Base-by-base conservation (phyloP, 2,797 vertebrate genomes). In the Heteromormyrus szaboi region DNA sequence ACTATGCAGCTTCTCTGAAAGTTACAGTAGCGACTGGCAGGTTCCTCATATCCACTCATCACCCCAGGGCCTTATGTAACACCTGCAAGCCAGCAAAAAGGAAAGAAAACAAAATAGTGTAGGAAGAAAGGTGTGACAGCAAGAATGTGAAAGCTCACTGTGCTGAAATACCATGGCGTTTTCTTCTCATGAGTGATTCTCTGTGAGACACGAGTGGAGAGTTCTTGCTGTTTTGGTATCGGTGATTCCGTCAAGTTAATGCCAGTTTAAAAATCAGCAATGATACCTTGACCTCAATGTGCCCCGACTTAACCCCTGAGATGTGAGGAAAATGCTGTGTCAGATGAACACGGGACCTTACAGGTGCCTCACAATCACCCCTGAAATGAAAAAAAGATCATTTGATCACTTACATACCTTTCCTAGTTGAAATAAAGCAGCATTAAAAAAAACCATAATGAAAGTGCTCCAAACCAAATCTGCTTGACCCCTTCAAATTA, bases 31-130 rank as follows among this genome's bases (percentile, higher is more conserved):
- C 76, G 44, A 44, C 41, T 48, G 79, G 79, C 41, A 83, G 79
- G 79, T 44, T 46, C 79, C 37, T 44, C 4, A n/a, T n/a, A 46
- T 46, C 79, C 41, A 48, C 79, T 46, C 17, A n/a, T 33, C 41
- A 83, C 79, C 79, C 76, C n/a, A 22, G 44, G 37, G 79, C 79
- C 79, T 83, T 83, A 83, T 44, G 79, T 48, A 83, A 83, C 7
- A 83, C 79, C 41, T 83, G 79, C 79, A 83, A 48, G 79, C 79
- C 41, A 44, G 37, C 41, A 48, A 11, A 44, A 48, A 9, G 11
- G 41, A 14, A 83, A 83, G n/a, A 48, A 44, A n/a, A 44, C 41
- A 19, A 44, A 22, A 37, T 44, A 46, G 17, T 83, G 79, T 83
- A 83, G 79, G 41, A 83, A n/a, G 79, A 48, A 83, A 83, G 79